phyloP scores from a whole-genome alignment of 2,113 vertebrate genomes.

The Egretta garzetta region DNA sequence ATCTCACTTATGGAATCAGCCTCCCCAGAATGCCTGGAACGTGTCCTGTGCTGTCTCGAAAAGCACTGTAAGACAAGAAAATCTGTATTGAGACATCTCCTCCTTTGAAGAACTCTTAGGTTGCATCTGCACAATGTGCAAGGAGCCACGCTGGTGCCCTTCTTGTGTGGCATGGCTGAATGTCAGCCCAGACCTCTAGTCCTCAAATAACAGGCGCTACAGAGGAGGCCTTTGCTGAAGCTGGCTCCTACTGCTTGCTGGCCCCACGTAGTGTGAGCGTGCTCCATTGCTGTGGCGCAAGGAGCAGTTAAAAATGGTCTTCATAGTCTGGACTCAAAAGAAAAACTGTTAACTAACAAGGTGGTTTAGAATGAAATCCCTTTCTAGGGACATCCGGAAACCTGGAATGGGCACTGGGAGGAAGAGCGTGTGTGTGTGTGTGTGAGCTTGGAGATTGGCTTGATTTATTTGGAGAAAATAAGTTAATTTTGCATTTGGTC shows the following conservation, averaged over 20 bases:
- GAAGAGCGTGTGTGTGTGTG: background rate
- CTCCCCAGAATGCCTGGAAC: accelerated
- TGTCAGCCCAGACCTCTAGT: background rate
- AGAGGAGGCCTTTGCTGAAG: background rate
- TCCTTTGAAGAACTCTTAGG: background rate
- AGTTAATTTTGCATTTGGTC: background rate
- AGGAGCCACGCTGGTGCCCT: background rate
- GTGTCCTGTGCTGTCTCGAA: background rate
- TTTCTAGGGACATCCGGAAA: background rate
- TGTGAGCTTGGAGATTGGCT: background rate
- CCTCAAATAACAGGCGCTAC: accelerated
- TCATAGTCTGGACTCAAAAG: background rate
- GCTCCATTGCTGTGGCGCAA: background rate
- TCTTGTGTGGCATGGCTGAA: background rate
- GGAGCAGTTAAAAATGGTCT: background rate
- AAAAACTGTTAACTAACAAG: background rate
- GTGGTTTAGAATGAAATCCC: background rate
- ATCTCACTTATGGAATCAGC: background rate
- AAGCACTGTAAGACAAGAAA: background rate
- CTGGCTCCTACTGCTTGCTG: background rate
- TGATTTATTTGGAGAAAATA: background rate
- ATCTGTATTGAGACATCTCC: background rate
- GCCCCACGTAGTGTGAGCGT: accelerated
- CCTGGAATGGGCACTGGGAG: background rate
- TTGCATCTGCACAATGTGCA: background rate